Conservation (phyloP, 2,797 vertebrate genomes). For the Chaunax sp. region DNA sequence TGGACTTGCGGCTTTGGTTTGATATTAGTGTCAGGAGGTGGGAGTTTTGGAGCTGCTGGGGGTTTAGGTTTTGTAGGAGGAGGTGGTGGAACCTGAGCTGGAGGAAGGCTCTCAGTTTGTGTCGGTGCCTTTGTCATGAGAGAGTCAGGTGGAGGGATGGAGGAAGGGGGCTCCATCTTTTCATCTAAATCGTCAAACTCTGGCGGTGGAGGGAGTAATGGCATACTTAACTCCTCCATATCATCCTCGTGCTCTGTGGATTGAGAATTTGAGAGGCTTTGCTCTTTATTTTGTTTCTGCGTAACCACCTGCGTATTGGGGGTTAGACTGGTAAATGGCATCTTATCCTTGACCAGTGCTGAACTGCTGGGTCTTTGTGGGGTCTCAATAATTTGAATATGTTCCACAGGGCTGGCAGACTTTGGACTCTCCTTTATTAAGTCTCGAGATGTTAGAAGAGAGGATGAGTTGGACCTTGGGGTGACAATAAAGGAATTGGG, state of each 20-base stretch:
- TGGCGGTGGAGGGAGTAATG: constrained; percentile 83
- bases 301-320: constrained; percentile 3
- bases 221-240: constrained; percentile 46
- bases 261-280: constrained; percentile 16
- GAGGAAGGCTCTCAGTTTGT: constrained; percentile 5
- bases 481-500: constrained; percentile 67
- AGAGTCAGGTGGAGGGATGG: constrained; percentile 67
- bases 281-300: constrained; percentile 29
- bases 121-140: constrained; percentile 51
- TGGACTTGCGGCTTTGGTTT: constrained; percentile 57
- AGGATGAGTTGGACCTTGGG: constrained; percentile 53
- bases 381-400: constrained; percentile 16
- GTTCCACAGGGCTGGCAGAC: constrained; percentile 9
- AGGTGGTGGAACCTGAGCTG: constrained; percentile 14
- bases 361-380: constrained; percentile 28
- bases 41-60: constrained; percentile 48
- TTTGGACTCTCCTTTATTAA: constrained; percentile 32
- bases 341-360: constrained; percentile 11
- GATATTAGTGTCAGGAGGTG: constrained; percentile 28
- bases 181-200: constrained; percentile 79
- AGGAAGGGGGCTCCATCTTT: constrained; percentile 62
- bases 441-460: constrained; percentile 43
- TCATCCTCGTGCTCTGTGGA: constrained; percentile 18
- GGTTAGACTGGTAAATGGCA: constrained; percentile 21
- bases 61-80: constrained; percentile 41